Percentiles rank a stretch among this genome's conserved stretches.
Conservation (phyloP, 2,797 vertebrate genomes). For the Prunella strophiata region DNA sequence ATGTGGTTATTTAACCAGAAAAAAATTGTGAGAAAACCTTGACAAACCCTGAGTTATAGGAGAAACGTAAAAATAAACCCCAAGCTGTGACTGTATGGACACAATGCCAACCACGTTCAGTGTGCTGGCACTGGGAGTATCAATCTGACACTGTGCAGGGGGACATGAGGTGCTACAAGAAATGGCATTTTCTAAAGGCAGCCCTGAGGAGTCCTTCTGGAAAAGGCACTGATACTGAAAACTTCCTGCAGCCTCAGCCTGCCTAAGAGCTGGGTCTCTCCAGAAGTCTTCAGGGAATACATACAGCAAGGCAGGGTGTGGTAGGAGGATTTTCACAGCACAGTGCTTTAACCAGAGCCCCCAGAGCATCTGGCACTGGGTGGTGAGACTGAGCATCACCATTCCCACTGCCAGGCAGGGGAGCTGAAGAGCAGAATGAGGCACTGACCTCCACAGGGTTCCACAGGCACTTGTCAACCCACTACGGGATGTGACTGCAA, state of each 20-base stretch:
- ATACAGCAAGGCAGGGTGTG: fast-evolving
- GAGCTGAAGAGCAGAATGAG: background rate
- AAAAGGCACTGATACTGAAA: background rate
- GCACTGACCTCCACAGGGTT: background rate
- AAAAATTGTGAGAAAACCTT: background rate
- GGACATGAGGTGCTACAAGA: background rate
- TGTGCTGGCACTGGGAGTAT: background rate
- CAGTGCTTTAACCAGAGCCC: background rate
- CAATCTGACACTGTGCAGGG: background rate
- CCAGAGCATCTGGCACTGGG: background rate
- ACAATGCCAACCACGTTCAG: background rate
- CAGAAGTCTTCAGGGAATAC: background rate
- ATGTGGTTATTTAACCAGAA: background rate
- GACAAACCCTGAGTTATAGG: background rate
- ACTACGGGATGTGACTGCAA: background rate
- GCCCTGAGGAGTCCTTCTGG: background rate
- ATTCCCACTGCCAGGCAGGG: background rate
- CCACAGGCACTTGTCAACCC: fast-evolving
- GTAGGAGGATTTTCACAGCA: background rate
- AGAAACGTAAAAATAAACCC: background rate
- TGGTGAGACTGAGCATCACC: fast-evolving
- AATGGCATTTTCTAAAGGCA: background rate
- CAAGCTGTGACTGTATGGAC: background rate
- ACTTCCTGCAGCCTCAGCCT: background rate
- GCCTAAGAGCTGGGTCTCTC: background rate